A percentile compares a stretch with the other conserved stretches of the same genome.
Evolutionary conservation across 2,888 invertebrate species (phyloP).

Genomic region (Drosophila acutilabella): DNA sequence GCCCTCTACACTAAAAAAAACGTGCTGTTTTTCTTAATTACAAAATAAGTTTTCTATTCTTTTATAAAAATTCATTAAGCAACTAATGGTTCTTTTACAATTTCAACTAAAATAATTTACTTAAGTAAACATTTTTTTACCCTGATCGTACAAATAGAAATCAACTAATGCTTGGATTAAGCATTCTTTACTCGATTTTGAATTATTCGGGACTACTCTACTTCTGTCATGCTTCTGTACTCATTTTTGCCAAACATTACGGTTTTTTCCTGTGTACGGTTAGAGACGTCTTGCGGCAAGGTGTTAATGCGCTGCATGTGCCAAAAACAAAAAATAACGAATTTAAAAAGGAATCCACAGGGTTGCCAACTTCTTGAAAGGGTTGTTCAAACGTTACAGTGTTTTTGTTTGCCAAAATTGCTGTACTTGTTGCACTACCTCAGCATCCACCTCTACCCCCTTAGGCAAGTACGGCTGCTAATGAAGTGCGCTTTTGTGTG

Average conservation of each 20-base stretch:
- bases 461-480: slow-evolving; percentile 24
- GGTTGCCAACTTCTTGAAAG: slow-evolving; percentile 27
- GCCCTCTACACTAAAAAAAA: slow-evolving; percentile 18
- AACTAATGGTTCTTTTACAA: too few species aligned
- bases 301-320: slow-evolving; percentile 68
- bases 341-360: slow-evolving; percentile 36
- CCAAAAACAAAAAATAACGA: background rate
- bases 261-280: background rate
- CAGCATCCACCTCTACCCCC: slow-evolving; percentile 15
- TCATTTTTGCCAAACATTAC: too few species aligned
- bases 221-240: too few species aligned
- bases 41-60: too few species aligned
- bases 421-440: slow-evolving; percentile 54
- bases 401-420: slow-evolving; percentile 26
- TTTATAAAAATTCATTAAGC: too few species aligned
- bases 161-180: too few species aligned
- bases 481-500: slow-evolving; percentile 39
- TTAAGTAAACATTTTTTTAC: too few species aligned
- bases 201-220: too few species aligned
- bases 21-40: too few species aligned
- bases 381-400: slow-evolving; percentile 26
- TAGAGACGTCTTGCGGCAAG: slow-evolving; percentile 48
- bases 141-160: too few species aligned
- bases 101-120: too few species aligned
- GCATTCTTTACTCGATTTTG: too few species aligned